Evolutionary conservation across 2,113 vertebrate species (phyloP).

Genomic region (Lota lota): DNA sequence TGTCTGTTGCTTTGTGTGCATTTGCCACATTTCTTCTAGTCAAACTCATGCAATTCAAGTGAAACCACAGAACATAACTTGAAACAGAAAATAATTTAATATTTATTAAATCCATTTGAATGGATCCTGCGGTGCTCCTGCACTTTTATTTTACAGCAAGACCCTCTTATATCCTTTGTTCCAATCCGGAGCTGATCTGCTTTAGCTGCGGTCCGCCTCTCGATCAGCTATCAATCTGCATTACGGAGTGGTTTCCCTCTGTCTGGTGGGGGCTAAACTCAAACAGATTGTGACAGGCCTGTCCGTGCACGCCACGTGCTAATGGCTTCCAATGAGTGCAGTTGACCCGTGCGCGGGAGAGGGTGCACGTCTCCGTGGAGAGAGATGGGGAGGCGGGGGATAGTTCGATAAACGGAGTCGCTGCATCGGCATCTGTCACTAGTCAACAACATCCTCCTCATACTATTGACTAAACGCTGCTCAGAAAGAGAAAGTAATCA

Average conservation of each 20-base stretch:
- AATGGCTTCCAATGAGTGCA: slow-evolving; percentile 72
- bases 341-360: slow-evolving; percentile 66
- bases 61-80: no score
- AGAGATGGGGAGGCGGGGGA: slow-evolving; percentile 41
- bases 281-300: slow-evolving; percentile 75
- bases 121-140: no score
- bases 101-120: no score
- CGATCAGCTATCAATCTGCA: slow-evolving; percentile 72
- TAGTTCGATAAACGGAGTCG: slow-evolving; percentile 64
- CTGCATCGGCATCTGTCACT: slow-evolving; percentile 63
- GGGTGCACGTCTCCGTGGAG: slow-evolving; percentile 60
- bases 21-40: no score
- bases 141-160: no score
- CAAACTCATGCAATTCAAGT: no score
- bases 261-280: slow-evolving; percentile 71
- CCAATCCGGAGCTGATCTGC: no score
- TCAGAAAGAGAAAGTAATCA: slow-evolving; percentile 69
- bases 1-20: no score
- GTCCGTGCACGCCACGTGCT: slow-evolving; percentile 68
- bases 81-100: no score
- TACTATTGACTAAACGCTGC: slow-evolving; percentile 68
- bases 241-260: slow-evolving; percentile 73
- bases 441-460: slow-evolving; percentile 63
- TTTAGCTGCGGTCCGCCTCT: slow-evolving; percentile 40
- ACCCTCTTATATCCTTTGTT: no score